A percentile compares a stretch with the other conserved stretches of the same genome.
These are phyloP conservation scores for Chironomus tepperi DNA, from an alignment of 1,140 invertebrate genomes.

Conservation along the genomic window DNA sequence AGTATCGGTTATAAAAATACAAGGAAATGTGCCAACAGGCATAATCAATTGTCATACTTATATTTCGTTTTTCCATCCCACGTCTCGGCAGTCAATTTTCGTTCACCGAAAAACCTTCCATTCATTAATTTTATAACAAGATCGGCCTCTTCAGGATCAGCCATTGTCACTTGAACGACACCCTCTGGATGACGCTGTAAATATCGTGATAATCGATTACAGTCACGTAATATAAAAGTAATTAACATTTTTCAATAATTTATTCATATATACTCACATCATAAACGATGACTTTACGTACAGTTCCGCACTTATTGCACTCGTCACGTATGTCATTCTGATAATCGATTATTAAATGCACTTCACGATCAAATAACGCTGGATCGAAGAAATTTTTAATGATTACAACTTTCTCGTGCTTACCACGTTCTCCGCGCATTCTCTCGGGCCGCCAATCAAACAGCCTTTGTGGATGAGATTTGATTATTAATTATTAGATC, in stretches of 20 bases:
- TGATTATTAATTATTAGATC: slow-evolving; percentile 29
- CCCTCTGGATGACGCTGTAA: slow-evolving; percentile 83
- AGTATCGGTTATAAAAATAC: slow-evolving; percentile 19
- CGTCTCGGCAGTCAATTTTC: slow-evolving; percentile 72
- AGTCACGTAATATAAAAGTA: slow-evolving; percentile 27
- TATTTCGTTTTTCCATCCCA: slow-evolving; percentile 97
- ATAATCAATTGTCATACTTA: slow-evolving; percentile 45
- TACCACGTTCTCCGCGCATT: slow-evolving; percentile 68
- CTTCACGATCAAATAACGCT: slow-evolving; percentile 81
- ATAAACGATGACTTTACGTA: slow-evolving; percentile 86
- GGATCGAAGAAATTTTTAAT: slow-evolving; percentile 92
- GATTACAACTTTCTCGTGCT: slow-evolving; percentile 85
- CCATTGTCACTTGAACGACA: slow-evolving; percentile 85
- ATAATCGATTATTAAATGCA: slow-evolving; percentile 80
- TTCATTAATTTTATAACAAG: slow-evolving; percentile 80
- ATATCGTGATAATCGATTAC: too few species aligned
- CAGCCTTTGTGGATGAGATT: slow-evolving; percentile 46
- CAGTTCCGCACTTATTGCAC: slow-evolving; percentile 83
- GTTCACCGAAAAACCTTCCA: slow-evolving; percentile 83
- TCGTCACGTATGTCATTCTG: slow-evolving; percentile 85
- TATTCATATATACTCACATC: slow-evolving; percentile 60
- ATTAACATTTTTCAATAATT: neutral
- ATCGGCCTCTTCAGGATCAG: slow-evolving; percentile 84
- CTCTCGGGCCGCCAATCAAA: slow-evolving; percentile 97
- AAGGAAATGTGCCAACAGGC: slow-evolving; percentile 1